A percentile compares a stretch with the other conserved stretches of the same genome.
Evolutionary conservation across 2,888 invertebrate genomes (phyloP).

Genomic region (Tenthredo amoena): DNA sequence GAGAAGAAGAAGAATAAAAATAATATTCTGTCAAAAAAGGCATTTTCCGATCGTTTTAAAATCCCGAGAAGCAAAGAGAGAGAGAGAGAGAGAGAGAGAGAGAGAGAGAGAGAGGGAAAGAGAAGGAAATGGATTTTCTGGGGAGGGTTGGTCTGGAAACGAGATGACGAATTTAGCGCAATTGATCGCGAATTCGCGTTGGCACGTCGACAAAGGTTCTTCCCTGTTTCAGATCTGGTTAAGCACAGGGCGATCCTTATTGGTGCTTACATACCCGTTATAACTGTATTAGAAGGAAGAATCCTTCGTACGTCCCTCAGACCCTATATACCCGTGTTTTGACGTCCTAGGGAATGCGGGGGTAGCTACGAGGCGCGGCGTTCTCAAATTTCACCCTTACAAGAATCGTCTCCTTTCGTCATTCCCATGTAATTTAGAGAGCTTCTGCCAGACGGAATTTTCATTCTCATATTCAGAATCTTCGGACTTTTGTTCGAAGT

Average conservation of each 20-base stretch:
- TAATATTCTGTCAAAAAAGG: not conserved
- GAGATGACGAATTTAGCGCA: constrained; percentile 10
- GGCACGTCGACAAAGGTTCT: constrained; percentile 36
- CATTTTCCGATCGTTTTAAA: not conserved
- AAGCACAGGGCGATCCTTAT: constrained; percentile 22
- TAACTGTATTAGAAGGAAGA: constrained; percentile 31
- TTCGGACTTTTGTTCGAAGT: no score
- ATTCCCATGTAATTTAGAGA: not conserved
- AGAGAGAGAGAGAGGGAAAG: not conserved
- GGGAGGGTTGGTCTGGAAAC: not conserved
- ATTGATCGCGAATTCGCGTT: constrained; percentile 22
- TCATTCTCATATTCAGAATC: not conserved
- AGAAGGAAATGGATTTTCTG: not conserved
- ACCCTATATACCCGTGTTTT: not conserved
- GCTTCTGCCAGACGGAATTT: no score
- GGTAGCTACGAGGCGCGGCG: not conserved
- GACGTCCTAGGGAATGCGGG: not conserved
- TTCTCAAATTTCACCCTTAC: not conserved
- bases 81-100: not conserved
- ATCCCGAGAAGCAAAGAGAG: not conserved
- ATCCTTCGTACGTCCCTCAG: not conserved
- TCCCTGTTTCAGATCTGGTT: constrained; percentile 31
- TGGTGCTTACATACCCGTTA: constrained; percentile 42
- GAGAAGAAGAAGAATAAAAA: not conserved
- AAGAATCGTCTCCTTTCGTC: not conserved